Conservation (phyloP, 1,140 invertebrate genomes). For the Drosophila quadrilineata region DNA sequence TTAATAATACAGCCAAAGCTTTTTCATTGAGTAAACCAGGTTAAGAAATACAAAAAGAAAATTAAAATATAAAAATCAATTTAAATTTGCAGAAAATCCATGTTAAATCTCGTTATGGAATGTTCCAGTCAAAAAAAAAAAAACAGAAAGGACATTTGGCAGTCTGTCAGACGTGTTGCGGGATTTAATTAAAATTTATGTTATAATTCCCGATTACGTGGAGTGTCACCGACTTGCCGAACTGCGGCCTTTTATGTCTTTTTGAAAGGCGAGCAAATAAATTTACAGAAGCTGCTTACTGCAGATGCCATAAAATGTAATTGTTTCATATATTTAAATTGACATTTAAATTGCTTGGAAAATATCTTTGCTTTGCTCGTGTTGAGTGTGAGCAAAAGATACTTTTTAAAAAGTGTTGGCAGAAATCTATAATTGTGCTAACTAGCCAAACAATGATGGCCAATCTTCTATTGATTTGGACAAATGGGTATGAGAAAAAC, state of each 20-base stretch:
- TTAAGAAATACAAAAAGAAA: neutral
- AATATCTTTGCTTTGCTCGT: too few relatives aligned
- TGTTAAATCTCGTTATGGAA: conserved; percentile 11
- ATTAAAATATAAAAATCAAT: conserved; percentile 5
- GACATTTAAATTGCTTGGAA: too few relatives aligned
- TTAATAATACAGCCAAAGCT: conserved; percentile 6
- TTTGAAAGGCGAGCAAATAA: neutral
- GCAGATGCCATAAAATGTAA: neutral
- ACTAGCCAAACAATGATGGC: too few relatives aligned
- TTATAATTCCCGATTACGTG: conserved; percentile 19
- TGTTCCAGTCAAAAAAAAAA: too few relatives aligned
- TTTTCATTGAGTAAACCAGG: neutral
- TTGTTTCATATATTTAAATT: neutral
- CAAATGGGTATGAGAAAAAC: too few relatives aligned
- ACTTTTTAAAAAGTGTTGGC: too few relatives aligned
- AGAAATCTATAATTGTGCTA: too few relatives aligned
- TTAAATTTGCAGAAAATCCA: conserved; percentile 1
- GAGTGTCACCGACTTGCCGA: conserved; percentile 1
- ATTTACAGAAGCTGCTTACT: neutral
- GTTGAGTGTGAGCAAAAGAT: too few relatives aligned
- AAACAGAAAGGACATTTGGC: too few relatives aligned
- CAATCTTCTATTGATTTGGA: too few relatives aligned
- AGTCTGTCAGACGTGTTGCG: neutral
- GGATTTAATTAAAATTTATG: conserved; percentile 33
- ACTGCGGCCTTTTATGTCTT: neutral